Conservation (phyloP, 2,113 vertebrate genomes). For the Agapornis roseicollis region DNA sequence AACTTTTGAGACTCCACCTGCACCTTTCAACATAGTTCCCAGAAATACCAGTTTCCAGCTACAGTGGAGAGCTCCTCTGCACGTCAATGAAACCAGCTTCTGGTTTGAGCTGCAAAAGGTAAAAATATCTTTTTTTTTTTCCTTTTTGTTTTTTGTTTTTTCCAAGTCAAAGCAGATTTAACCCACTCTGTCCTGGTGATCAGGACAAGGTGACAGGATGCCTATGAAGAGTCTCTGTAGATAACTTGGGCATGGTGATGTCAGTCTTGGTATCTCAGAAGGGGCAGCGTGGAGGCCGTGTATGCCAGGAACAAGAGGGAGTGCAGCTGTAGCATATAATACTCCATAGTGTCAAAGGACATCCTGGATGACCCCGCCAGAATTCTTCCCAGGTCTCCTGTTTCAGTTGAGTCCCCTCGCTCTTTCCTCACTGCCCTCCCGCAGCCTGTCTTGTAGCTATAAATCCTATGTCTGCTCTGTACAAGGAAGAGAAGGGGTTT, state of each 20-base stretch:
- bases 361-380: slow-evolving; percentile 48
- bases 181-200: background rate
- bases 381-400: slow-evolving; percentile 3
- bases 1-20: slow-evolving; percentile 66
- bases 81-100: slow-evolving; percentile 53
- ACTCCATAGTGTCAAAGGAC: slow-evolving; percentile 22
- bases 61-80: slow-evolving; percentile 65
- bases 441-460: background rate
- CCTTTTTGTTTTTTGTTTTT: background rate
- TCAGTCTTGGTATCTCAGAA: slow-evolving; percentile 17
- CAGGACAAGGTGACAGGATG: background rate
- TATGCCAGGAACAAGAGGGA: slow-evolving; percentile 42
- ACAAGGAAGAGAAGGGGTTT: background rate
- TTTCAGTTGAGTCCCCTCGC: slow-evolving; percentile 30
- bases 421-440: background rate
- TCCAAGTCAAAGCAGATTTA: background rate
- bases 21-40: slow-evolving; percentile 56
- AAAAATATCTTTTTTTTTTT: background rate
- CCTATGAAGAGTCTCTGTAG: background rate
- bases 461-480: background rate
- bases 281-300: background rate
- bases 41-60: slow-evolving; percentile 70
- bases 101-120: slow-evolving; percentile 75
- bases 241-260: slow-evolving; percentile 22
- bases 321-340: slow-evolving; percentile 35